phyloP scores from a whole-genome alignment of 2,113 vertebrate species.

The Danio rerio region GRCz12tu NC_133181.1:33557001-33557500 shows the following conservation, averaged over 20 bases:
- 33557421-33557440: neutral
- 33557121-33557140: constrained; percentile 30
- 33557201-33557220: constrained; percentile 44
- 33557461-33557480: neutral
- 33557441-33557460: neutral
- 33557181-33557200: constrained; percentile 46
- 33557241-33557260: constrained; percentile 57
- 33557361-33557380: neutral
- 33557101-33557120: constrained; percentile 25
- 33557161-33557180: constrained; percentile 45
- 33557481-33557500: neutral
- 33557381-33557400: constrained; percentile 3
- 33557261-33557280: constrained; percentile 47
- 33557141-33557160: constrained; percentile 47
- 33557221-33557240: constrained; percentile 54
- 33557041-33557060: constrained; percentile 33
- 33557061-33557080: constrained; percentile 45
- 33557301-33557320: constrained; percentile 40
- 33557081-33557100: constrained; percentile 38
- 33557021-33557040: neutral
- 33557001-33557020: neutral
- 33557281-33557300: constrained; percentile 11
- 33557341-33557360: constrained; percentile 25
- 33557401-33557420: neutral
- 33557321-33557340: constrained; percentile 20